A percentile compares a stretch with the other conserved stretches of the same genome.
These are phyloP conservation scores for Agrotis puta DNA, from an alignment of 2,888 invertebrate genomes.

Conservation along the genomic window DNA sequence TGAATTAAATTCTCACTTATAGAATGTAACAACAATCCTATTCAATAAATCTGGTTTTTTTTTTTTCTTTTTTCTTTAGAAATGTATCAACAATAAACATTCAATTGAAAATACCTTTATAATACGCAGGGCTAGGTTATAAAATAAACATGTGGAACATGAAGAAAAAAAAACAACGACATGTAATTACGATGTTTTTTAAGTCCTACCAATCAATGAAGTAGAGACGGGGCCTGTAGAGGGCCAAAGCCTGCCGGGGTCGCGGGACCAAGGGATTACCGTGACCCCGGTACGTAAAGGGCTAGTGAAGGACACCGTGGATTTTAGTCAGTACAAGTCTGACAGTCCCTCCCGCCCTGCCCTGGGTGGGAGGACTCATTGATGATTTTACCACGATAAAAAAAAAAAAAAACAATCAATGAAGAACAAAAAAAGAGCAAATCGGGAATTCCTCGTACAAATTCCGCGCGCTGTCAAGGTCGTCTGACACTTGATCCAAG, in stretches of 20 bases:
- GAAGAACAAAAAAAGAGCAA: slow-evolving; percentile 30
- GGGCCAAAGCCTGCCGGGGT: too few species aligned
- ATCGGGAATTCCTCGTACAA: slow-evolving; percentile 58
- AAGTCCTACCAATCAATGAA: slow-evolving; percentile 20
- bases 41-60: neutral
- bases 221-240: too few species aligned
- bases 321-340: too few species aligned
- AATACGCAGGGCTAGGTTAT: neutral
- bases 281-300: too few species aligned
- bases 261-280: too few species aligned
- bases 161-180: neutral
- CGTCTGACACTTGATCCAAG: slow-evolving; percentile 65
- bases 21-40: neutral
- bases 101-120: neutral
- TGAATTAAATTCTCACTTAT: neutral
- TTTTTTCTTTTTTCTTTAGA: slow-evolving; percentile 4
- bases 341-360: too few species aligned
- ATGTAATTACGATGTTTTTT: neutral
- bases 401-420: slow-evolving; percentile 9
- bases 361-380: too few species aligned
- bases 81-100: slow-evolving; percentile 16
- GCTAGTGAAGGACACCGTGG: too few species aligned
- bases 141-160: too few species aligned
- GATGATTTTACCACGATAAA: too few species aligned
- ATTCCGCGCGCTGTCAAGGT: slow-evolving; percentile 67